Evolutionary conservation across 2,888 invertebrate species (phyloP).

Genomic region (Calameuta filiformis): DNA sequence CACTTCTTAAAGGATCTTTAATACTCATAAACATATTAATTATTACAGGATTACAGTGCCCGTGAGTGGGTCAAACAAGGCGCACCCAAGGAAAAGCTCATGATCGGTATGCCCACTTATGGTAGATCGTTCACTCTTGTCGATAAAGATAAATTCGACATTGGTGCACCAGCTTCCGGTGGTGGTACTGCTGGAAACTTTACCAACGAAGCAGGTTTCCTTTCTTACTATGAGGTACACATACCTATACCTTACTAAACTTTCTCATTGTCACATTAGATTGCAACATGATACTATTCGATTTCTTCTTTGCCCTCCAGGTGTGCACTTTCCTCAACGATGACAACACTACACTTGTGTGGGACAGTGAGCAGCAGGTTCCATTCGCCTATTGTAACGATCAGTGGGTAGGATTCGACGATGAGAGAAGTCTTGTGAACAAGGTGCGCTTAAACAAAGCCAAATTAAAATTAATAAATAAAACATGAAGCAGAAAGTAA

Average conservation of each 20-base stretch:
- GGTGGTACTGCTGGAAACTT: conserved; percentile 88
- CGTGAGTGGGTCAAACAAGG: conserved; percentile 94
- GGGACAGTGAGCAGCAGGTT: conserved; percentile 96
- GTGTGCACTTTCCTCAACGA: conserved; percentile 91
- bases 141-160: conserved; percentile 89
- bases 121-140: conserved; percentile 91
- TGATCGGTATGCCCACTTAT: conserved; percentile 95
- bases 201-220: conserved; percentile 93
- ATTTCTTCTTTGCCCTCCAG: conserved; percentile 50
- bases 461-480: neutral
- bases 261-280: neutral
- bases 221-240: conserved; percentile 90
- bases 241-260: neutral
- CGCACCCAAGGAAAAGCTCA: conserved; percentile 91
- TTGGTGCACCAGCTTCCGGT: conserved; percentile 90
- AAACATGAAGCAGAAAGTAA: conserved; percentile 4
- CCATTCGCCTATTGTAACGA: conserved; percentile 92
- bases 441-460: conserved; percentile 73
- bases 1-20: neutral
- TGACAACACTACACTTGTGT: conserved; percentile 91
- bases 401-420: conserved; percentile 96
- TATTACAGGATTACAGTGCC: conserved; percentile 83
- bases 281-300: neutral
- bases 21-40: neutral
- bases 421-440: conserved; percentile 89